A percentile compares a stretch with the other conserved stretches of the same genome.
Conservation (phyloP, 2,113 vertebrate genomes). For the Sigmodon hispidus region DNA sequence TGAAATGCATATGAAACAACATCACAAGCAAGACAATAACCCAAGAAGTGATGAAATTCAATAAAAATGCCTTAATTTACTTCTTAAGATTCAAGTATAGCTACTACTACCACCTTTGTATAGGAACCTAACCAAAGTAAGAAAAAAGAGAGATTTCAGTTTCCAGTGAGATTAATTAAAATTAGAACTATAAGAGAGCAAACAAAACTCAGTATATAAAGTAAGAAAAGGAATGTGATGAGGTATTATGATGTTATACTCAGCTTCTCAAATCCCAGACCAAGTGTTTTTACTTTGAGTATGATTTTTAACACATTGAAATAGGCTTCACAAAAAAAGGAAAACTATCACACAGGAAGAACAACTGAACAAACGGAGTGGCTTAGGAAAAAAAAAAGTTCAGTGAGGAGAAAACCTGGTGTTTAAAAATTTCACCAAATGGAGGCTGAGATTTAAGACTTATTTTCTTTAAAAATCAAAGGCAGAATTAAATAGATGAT, state of each 20-base stretch:
- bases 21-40: slow-evolving; percentile 15
- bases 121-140: not conserved
- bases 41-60: not conserved
- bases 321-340: slow-evolving; percentile 2
- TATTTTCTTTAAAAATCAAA: not conserved
- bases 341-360: not conserved
- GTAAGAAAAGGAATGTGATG: not conserved
- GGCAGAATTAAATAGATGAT: not conserved
- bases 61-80: not conserved
- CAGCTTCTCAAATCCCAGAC: not conserved
- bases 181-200: not conserved
- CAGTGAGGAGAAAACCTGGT: not conserved
- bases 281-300: not conserved
- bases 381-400: not conserved
- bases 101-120: not conserved
- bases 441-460: not conserved
- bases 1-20: not conserved
- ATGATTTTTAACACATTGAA: not conserved
- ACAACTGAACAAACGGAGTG: not conserved
- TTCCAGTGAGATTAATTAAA: not conserved
- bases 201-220: not conserved
- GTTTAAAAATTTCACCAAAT: slow-evolving; percentile 15
- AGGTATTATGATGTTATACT: not conserved
- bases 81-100: not conserved
- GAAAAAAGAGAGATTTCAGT: not conserved